These are phyloP conservation scores for Metallyticus violacea DNA, from an alignment of 2,888 invertebrate species.

Conservation along the genomic window DNA sequence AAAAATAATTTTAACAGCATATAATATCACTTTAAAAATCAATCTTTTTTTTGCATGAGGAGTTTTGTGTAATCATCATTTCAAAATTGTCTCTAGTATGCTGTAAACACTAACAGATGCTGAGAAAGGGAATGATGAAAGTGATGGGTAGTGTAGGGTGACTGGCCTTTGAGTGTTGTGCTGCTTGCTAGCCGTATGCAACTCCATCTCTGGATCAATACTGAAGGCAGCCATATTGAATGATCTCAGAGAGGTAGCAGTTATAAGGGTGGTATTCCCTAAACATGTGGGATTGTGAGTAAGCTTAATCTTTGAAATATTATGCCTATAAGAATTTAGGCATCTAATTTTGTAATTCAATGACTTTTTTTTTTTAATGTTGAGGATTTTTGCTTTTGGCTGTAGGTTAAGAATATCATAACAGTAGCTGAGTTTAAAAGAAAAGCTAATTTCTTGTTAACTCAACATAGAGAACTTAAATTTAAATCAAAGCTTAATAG, in stretches of 20 bases:
- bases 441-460: no score
- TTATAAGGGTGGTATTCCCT: background rate
- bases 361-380: no score
- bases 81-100: no score
- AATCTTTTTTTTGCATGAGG: no score
- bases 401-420: background rate
- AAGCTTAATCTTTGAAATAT: background rate
- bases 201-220: background rate
- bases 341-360: background rate
- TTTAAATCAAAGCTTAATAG: no score
- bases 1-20: no score
- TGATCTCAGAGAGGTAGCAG: background rate
- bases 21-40: no score
- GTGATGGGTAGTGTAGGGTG: no score
- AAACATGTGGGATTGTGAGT: slow-evolving; percentile 19
- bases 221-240: background rate
- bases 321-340: background rate
- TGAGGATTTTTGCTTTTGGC: background rate
- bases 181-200: background rate
- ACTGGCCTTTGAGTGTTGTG: slow-evolving; percentile 37
- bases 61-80: no score
- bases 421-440: background rate
- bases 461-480: no score
- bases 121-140: background rate
- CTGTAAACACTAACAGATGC: no score